Conservation (phyloP, 2,888 invertebrate species). For the Idaea straminata region DNA sequence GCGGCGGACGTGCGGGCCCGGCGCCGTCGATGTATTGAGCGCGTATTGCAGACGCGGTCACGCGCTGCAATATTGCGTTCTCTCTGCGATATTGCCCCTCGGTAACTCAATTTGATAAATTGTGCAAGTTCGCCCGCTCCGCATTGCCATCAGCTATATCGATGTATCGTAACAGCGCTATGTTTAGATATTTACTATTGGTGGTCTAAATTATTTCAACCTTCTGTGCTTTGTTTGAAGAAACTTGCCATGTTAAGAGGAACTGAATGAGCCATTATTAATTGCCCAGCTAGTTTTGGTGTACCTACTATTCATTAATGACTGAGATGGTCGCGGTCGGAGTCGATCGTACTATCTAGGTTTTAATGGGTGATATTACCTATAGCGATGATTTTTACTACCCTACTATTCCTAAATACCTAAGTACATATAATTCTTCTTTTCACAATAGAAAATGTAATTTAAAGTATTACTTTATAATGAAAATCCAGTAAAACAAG, state of each 20-base stretch:
- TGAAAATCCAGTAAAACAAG: neutral
- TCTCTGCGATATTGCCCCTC: constrained; percentile 77
- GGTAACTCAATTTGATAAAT: constrained; percentile 79
- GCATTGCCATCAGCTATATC: constrained; percentile 60
- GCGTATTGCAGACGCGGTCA: constrained; percentile 80
- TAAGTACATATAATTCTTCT: too few relatives aligned
- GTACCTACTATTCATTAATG: neutral
- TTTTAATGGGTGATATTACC: neutral
- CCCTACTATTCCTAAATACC: too few relatives aligned
- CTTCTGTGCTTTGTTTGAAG: neutral
- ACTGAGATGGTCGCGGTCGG: neutral
- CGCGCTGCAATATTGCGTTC: constrained; percentile 81
- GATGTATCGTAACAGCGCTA: constrained; percentile 46
- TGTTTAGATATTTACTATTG: constrained; percentile 2
- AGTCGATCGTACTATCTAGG: neutral
- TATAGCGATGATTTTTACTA: too few relatives aligned
- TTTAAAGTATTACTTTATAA: neutral
- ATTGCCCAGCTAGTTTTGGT: neutral
- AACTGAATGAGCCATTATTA: neutral
- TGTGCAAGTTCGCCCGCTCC: constrained; percentile 72
- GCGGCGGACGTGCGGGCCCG: constrained; percentile 72
- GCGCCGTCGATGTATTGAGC: constrained; percentile 80
- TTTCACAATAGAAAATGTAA: neutral
- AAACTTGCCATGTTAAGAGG: neutral
- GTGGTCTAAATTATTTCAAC: neutral